These are phyloP conservation scores for Periophthalmodon schlosseri DNA, from an alignment of 2,113 vertebrate species.

Conservation along the genomic window DNA sequence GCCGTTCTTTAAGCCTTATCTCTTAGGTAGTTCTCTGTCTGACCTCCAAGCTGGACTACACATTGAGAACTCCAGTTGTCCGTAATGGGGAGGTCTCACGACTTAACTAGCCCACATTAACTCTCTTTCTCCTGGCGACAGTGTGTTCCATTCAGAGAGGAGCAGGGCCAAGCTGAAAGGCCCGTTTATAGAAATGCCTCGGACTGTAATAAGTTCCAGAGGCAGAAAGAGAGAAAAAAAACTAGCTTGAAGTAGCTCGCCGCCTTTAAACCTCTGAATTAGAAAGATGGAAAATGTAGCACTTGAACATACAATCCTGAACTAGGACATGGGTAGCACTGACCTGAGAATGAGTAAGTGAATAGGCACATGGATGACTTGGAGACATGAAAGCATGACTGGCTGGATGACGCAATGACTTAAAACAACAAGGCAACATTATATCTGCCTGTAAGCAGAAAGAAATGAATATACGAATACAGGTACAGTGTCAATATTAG, in stretches of 20 bases:
- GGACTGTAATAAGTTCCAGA: slow-evolving; percentile 78
- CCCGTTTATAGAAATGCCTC: slow-evolving; percentile 71
- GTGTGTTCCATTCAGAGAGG: slow-evolving; percentile 68
- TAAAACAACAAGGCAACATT: not conserved
- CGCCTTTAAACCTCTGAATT: slow-evolving; percentile 65
- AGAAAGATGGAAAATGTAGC: slow-evolving; percentile 64
- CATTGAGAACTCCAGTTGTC: slow-evolving; percentile 40
- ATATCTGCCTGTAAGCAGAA: not conserved
- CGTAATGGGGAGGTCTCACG: slow-evolving; percentile 50
- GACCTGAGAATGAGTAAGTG: slow-evolving; percentile 48
- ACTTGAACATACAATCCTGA: slow-evolving; percentile 56
- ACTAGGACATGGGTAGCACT: slow-evolving; percentile 38
- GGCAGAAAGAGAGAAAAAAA: slow-evolving; percentile 46
- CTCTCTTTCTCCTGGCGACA: slow-evolving; percentile 65
- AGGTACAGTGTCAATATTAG: not conserved
- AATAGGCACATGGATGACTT: slow-evolving; percentile 47
- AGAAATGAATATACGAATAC: not conserved
- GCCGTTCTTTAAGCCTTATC: not conserved
- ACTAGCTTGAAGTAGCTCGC: slow-evolving; percentile 58
- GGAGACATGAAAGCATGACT: slow-evolving; percentile 49
- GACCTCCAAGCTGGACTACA: slow-evolving; percentile 14
- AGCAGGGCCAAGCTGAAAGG: slow-evolving; percentile 64
- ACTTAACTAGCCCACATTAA: slow-evolving; percentile 64
- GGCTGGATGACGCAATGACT: slow-evolving; percentile 28
- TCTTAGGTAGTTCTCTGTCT: not conserved